Evolutionary conservation across 2,888 invertebrate genomes (phyloP).

Genomic region (Drosophila quinaria): DNA sequence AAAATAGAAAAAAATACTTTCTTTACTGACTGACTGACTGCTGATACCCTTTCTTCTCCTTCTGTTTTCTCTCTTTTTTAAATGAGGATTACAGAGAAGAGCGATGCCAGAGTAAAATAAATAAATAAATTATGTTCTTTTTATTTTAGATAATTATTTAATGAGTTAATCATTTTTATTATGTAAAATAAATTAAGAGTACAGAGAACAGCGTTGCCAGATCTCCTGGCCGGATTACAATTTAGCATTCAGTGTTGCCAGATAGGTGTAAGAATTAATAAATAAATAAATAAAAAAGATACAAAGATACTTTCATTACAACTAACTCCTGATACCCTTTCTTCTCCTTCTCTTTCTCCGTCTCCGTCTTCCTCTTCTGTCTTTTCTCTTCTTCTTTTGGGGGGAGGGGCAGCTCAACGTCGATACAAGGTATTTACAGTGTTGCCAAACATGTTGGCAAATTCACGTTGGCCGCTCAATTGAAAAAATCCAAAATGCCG

Average conservation of each 20-base stretch:
- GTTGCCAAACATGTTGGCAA: constrained; percentile 73
- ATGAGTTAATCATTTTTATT: constrained; percentile 38
- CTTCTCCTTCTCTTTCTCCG: neutral
- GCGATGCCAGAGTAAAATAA: neutral
- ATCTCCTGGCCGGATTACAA: neutral
- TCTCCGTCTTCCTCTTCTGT: neutral
- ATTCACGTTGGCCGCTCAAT: constrained; percentile 76
- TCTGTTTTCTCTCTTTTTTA: neutral
- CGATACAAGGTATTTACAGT: constrained; percentile 83
- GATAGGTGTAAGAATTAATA: constrained; percentile 32
- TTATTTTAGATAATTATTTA: constrained; percentile 20
- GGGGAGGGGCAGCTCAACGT: constrained; percentile 50
- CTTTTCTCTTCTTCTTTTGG: neutral
- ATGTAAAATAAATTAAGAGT: constrained; percentile 39
- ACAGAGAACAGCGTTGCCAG: constrained; percentile 15
- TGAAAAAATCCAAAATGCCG: constrained; percentile 84
- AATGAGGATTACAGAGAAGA: no score
- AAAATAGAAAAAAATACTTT: constrained; percentile 6
- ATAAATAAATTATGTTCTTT: neutral
- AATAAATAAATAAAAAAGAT: constrained; percentile 35
- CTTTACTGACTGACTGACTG: constrained; percentile 38
- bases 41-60: constrained; percentile 36
- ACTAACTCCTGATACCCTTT: constrained; percentile 49
- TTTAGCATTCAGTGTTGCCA: constrained; percentile 16
- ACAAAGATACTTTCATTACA: constrained; percentile 16